Percentiles rank a stretch among this genome's conserved stretches.
Conservation (phyloP, 2,113 vertebrate species). For the Phoenicopterus ruber region DNA sequence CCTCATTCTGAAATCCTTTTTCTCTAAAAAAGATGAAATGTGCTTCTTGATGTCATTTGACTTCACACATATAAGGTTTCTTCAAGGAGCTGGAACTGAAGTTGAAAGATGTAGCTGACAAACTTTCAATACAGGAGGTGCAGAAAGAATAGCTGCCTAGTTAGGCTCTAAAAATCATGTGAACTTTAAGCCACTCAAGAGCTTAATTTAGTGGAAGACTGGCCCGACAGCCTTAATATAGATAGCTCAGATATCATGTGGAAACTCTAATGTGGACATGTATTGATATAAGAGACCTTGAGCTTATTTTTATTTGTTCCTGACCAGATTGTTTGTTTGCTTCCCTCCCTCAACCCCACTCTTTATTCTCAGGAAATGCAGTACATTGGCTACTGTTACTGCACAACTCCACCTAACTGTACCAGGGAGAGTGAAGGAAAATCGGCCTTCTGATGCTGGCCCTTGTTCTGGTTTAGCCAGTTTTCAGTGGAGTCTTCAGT, state of each 20-base stretch:
- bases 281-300: constrained; percentile 18
- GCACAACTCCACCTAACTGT: neutral
- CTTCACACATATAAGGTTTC: neutral
- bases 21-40: neutral
- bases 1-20: neutral
- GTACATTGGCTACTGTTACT: neutral
- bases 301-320: neutral
- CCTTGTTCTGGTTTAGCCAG: neutral
- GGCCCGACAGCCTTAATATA: constrained; percentile 67
- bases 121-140: neutral
- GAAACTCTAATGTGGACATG: constrained; percentile 48
- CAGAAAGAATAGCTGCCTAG: neutral
- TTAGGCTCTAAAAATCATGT: constrained; percentile 40
- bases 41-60: neutral
- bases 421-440: neutral
- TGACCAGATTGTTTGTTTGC: neutral
- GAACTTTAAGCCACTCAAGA: constrained; percentile 59
- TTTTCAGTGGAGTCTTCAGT: neutral
- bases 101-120: neutral
- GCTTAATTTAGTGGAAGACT: constrained; percentile 72
- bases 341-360: neutral
- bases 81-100: neutral
- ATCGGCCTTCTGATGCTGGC: rapidly evolving
- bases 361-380: neutral
- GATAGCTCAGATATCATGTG: constrained; percentile 57